Conservation (phyloP, 30 jellyfish, hydroid and myxozoan genomes). For the Turritopsis rubra region DNA sequence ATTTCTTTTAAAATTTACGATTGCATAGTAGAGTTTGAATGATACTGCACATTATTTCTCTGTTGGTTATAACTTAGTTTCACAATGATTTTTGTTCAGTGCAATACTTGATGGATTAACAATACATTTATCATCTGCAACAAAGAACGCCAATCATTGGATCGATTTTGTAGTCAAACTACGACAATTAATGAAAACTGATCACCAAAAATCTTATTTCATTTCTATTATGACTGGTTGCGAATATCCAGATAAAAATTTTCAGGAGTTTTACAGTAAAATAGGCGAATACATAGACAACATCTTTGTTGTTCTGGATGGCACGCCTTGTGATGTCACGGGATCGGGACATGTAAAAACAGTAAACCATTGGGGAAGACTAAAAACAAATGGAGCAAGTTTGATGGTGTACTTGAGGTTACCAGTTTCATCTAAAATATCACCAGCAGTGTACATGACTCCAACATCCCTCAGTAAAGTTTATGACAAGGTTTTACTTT, state of each 20-base stretch:
- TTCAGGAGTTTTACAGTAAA: background rate
- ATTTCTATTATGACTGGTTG: constrained; percentile 9
- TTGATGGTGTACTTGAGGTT: background rate
- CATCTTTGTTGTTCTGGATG: background rate
- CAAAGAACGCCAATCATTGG: background rate
- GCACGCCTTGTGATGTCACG: background rate
- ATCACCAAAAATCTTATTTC: background rate
- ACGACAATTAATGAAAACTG: constrained; percentile 14
- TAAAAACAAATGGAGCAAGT: background rate
- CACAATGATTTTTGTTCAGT: background rate
- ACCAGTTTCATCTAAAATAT: background rate
- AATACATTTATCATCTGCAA: constrained; percentile 2
- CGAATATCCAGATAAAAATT: constrained; percentile 1
- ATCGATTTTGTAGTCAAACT: background rate
- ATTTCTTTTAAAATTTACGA: no score
- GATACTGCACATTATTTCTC: no score
- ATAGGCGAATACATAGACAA: background rate
- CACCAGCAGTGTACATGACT: background rate
- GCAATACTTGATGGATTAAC: constrained; percentile 15
- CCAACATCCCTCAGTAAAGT: background rate
- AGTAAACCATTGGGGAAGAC: background rate
- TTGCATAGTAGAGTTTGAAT: no score
- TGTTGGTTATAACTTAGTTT: no score
- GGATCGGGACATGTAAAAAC: background rate
- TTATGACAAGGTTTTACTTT: background rate